Evolutionary conservation across 2,113 vertebrate genomes (phyloP).

Genomic region (Odocoileus hemionus): DNA sequence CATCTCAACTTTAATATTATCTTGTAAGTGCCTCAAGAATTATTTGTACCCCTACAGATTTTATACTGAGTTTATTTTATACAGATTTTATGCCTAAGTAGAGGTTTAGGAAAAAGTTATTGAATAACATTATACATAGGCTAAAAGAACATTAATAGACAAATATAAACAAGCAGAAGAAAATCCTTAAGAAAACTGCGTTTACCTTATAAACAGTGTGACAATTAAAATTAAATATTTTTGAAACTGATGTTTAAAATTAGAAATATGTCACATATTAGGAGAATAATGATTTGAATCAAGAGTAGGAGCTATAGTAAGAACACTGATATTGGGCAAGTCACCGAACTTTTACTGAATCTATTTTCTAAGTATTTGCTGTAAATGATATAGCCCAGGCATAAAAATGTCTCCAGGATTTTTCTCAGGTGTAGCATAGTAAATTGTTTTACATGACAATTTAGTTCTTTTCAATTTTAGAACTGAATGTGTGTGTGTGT

Average conservation of each 20-base stretch:
- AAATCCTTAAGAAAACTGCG: neutral
- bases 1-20: neutral
- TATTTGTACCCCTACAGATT: neutral
- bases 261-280: neutral
- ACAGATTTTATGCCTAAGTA: neutral
- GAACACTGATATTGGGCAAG: neutral
- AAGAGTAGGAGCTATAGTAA: neutral
- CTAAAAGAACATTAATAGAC: neutral
- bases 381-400: neutral
- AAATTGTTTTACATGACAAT: neutral
- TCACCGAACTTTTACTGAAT: neutral
- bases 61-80: neutral
- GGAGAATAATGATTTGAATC: neutral
- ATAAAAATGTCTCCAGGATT: neutral
- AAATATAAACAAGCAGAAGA: neutral
- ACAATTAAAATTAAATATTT: neutral
- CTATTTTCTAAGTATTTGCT: neutral
- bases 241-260: neutral
- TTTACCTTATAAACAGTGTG: neutral
- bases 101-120: neutral
- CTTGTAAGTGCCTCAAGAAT: neutral
- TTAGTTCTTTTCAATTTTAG: neutral
- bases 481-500: neutral
- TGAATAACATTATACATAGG: neutral
- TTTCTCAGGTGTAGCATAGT: neutral